A percentile compares a stretch with the other conserved stretches of the same genome.
These are phyloP conservation scores for Masnerella sp. DNA, from an alignment of 2,888 invertebrate genomes.

Conservation along the genomic window DNA sequence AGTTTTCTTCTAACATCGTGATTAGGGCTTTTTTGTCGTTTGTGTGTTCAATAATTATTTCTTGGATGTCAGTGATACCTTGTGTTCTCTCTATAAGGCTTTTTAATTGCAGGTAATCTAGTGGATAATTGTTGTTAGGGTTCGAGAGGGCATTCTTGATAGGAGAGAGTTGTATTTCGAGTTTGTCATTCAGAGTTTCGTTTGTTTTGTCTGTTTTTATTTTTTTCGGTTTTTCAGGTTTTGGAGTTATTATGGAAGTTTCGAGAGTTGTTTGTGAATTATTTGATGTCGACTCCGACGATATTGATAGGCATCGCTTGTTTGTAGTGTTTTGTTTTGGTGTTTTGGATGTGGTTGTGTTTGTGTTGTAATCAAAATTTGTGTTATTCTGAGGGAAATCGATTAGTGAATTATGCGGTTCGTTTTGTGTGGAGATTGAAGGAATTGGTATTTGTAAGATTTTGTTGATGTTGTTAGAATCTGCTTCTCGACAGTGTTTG, in stretches of 20 bases:
- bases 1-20: not conserved
- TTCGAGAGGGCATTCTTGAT: not conserved
- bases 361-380: no score
- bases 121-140: not conserved
- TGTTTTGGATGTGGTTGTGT: not conserved
- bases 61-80: not conserved
- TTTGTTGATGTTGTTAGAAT: not conserved
- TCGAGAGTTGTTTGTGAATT: not conserved
- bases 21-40: not conserved
- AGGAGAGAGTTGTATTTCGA: not conserved
- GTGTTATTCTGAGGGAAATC: no score
- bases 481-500: slow-evolving; percentile 9
- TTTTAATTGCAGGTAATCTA: not conserved
- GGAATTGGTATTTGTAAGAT: no score
- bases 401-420: no score
- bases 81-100: not conserved
- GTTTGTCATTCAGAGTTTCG: not conserved
- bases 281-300: not conserved
- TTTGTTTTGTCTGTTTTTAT: not conserved
- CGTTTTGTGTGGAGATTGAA: no score
- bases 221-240: not conserved
- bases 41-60: not conserved
- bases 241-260: not conserved
- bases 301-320: not conserved
- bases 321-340: not conserved